A percentile compares a stretch with the other conserved stretches of the same genome.
phyloP scores from a whole-genome alignment of 2,797 vertebrate species.

The Morelia viridis region DNA sequence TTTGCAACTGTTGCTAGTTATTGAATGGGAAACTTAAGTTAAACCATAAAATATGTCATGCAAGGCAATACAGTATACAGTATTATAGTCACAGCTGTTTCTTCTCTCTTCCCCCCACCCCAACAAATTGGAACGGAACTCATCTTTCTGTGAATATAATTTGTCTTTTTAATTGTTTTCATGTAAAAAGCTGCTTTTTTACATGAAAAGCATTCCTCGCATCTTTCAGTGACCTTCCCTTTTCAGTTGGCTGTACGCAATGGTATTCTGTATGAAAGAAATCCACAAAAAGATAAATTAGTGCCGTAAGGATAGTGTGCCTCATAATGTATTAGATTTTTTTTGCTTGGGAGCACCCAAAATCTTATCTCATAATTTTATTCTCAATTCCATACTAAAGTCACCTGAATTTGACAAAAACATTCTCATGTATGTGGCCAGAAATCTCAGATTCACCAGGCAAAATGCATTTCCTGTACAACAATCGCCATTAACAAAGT shows the following conservation, averaged over 20 bases:
- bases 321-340: background rate
- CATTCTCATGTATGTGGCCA: background rate
- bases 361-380: background rate
- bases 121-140: background rate
- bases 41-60: background rate
- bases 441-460: background rate
- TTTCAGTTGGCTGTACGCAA: background rate
- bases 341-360: background rate
- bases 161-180: background rate
- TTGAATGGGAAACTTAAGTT: constrained; percentile 27
- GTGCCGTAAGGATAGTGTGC: background rate
- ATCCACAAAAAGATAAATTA: background rate
- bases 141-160: background rate
- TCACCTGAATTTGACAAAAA: background rate
- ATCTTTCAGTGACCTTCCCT: fast-evolving
- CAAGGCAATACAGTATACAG: background rate
- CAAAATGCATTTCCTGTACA: background rate
- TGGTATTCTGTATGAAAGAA: background rate
- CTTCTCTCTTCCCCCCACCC: background rate
- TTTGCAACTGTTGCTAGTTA: background rate
- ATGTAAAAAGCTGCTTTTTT: background rate
- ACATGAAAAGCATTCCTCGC: background rate
- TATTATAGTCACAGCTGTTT: constrained; percentile 8
- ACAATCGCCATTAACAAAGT: background rate
- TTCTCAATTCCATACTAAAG: background rate